phyloP scores from a whole-genome alignment of 2,797 vertebrate species.

The Bucorvus abyssinicus region DNA sequence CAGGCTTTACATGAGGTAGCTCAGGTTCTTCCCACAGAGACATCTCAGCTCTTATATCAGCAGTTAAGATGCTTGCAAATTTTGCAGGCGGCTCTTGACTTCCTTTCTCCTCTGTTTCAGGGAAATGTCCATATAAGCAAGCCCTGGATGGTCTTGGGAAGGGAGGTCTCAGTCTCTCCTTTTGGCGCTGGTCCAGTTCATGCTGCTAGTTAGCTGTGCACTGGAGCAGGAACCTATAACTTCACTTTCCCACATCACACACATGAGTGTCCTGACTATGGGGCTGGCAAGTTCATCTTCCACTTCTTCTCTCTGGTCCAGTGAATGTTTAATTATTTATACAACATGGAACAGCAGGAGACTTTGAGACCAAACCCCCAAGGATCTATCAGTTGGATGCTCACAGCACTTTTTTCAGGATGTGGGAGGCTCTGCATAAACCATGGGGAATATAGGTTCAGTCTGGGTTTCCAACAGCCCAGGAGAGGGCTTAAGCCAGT shows the following conservation, averaged over 20 bases:
- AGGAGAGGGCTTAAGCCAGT: neutral
- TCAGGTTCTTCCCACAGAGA: neutral
- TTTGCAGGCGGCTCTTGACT: neutral
- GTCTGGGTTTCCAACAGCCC: neutral
- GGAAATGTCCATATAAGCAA: neutral
- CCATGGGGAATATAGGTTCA: neutral
- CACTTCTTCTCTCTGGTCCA: neutral
- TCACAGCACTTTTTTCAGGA: neutral
- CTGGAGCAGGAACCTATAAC: neutral
- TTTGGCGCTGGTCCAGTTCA: neutral
- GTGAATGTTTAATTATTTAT: constrained; percentile 53
- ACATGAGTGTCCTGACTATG: neutral
- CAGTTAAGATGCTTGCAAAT: neutral
- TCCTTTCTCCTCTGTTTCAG: neutral
- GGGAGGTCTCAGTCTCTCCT: neutral
- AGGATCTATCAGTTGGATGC: neutral
- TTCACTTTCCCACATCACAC: constrained; percentile 6
- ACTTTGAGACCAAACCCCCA: neutral
- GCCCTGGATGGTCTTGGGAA: neutral
- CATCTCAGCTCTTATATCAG: neutral
- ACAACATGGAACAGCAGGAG: neutral
- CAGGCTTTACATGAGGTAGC: neutral
- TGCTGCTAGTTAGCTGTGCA: constrained; percentile 35
- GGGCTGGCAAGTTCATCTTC: neutral
- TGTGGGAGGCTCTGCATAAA: neutral